Evolutionary conservation across 1,140 invertebrate genomes (phyloP), one percentile per base, ranked within the genome.

Genomic region (Chionoecetes opilio): DNA sequence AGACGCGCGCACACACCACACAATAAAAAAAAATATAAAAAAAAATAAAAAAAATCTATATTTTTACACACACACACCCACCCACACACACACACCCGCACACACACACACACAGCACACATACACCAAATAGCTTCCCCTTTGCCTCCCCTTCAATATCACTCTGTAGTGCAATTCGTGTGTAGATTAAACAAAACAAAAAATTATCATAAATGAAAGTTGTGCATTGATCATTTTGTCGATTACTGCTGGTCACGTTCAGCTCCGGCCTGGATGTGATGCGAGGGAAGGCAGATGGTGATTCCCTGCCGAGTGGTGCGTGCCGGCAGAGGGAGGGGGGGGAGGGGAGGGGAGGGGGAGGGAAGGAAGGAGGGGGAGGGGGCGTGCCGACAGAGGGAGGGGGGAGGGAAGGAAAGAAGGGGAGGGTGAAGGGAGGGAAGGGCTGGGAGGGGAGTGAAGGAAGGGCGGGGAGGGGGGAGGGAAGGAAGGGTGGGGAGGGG

Each of bases 91-190:
- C 21, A 26, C 9, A 75, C 53, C 8, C 53, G 26, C 53, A 75
- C 53, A 75, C 53, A 75, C 53, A n/a, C 21, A 75, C 0, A n/a
- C 21, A n/a, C 63, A 75, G 41, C n/a, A 75, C n/a, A 75, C 63
- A 75, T n/a, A n/a, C 63, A 17, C n/a, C 63, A 75, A n/a, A 75
- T 75, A 26, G 63, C 63, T 75, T 75, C n/a, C 63, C 63, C 63
- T 75, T n/a, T 26, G 63, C n/a, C n/a, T 75, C n/a, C 63, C 63
- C 63, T 75, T 75, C 63, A 75, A 75, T 75, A 75, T 75, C 63
- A 75, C n/a, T 75, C 63, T 75, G n/a, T 75, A 75, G 26, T 75
- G 63, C 63, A 75, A n/a, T 26, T 75, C 63, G n/a, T n/a, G n/a
- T 75, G 63, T 17, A 75, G 63, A 75, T 75, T 17, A 75, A 75